Conservation (phyloP, 2,113 vertebrate species). For the Sinocyclocheilus anshuiensis region DNA sequence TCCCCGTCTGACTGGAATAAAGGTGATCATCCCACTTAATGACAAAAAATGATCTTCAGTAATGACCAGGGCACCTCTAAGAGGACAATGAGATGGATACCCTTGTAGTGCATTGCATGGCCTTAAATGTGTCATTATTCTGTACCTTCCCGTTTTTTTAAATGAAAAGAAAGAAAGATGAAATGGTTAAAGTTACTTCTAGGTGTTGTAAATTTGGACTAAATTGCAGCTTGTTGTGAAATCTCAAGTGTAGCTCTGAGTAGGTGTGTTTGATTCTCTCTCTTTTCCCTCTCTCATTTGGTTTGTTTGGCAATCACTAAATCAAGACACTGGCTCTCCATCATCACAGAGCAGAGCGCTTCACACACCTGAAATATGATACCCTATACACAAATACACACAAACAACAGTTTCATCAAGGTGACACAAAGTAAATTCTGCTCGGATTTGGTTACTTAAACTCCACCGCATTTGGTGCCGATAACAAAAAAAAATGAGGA, state of each 20-base stretch:
- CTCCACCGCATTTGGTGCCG: neutral
- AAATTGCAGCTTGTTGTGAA: neutral
- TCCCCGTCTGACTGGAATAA: conserved; percentile 4
- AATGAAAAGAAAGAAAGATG: neutral
- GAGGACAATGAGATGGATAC: conserved; percentile 4
- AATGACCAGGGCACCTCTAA: conserved; percentile 18
- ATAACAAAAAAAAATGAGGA: conserved; percentile 3
- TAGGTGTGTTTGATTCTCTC: neutral
- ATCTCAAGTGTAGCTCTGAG: neutral
- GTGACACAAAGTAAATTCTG: conserved; percentile 4
- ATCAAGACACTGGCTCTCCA: conserved; percentile 23
- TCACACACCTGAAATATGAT: conserved; percentile 19
- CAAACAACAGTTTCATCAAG: conserved; percentile 12
- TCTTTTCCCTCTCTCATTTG: neutral
- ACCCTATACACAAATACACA: neutral
- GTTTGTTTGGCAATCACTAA: conserved; percentile 18
- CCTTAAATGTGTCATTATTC: neutral
- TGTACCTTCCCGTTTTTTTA: neutral
- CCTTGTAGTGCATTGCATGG: neutral
- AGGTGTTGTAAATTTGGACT: conserved; percentile 14
- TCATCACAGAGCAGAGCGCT: conserved; percentile 10
- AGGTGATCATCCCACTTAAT: conserved; percentile 26
- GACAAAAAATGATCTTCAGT: conserved; percentile 5
- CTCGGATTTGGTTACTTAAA: neutral
- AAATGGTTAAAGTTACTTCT: conserved; percentile 1